Evolutionary conservation across 2,797 vertebrate species (phyloP).

Genomic region (Crypturellus tataupa): DNA sequence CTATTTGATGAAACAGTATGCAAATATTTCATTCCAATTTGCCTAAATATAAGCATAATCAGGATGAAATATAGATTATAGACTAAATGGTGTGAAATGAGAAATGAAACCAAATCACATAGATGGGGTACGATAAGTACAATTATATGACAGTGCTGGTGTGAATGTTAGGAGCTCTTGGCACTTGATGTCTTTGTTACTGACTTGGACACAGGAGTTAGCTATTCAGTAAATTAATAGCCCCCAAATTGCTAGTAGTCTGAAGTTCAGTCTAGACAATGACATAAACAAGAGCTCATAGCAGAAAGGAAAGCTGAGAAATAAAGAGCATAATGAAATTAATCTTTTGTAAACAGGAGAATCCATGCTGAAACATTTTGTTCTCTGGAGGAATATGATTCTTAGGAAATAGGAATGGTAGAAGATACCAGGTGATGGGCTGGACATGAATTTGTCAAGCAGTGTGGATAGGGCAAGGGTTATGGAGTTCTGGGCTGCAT

Average conservation of each 20-base stretch:
- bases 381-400: background rate
- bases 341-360: background rate
- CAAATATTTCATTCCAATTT: background rate
- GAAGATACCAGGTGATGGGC: background rate
- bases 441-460: background rate
- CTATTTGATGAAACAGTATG: background rate
- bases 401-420: background rate
- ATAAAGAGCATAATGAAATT: background rate
- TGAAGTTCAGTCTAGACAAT: background rate
- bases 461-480: background rate
- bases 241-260: background rate
- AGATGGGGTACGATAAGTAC: background rate
- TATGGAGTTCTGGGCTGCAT: background rate
- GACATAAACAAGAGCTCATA: background rate
- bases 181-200: background rate
- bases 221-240: background rate
- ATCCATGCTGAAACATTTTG: background rate
- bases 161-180: background rate
- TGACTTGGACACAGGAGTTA: background rate
- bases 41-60: background rate
- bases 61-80: background rate
- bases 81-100: background rate
- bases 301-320: background rate
- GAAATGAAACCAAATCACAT: background rate
- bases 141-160: background rate